Evolutionary conservation across 2,888 invertebrate genomes (phyloP), one percentile per base, ranked within the genome.

Genomic region (Athripsodes cinereus): DNA sequence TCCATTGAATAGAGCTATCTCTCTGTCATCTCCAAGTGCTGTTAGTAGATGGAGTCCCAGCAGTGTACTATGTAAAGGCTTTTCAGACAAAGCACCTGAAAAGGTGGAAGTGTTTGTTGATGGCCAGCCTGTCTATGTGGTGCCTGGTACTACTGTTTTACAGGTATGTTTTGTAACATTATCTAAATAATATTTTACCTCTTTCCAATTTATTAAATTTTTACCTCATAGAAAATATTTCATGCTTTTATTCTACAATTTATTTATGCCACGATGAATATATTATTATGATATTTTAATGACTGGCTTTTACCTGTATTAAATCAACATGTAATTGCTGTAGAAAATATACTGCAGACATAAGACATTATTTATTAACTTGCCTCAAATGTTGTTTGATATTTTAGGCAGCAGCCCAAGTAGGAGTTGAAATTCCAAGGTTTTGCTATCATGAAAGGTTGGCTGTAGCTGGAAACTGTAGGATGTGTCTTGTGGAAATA

Each of bases 401-500:
- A 53, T 47, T 70, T 64, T 74, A 96, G 93, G 99, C 95, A 65
- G 97, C 96, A 56, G 96, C 96, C 1, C 81, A 89, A 75, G 85
- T 90, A 64, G 99, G 99, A 13, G 90, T 99, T 48, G 98, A 99
- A 78, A 99, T 99, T 65, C 99, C 99, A 1, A 81, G 99, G 60
- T 99, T 99, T 74, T 99, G 99, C 74, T 99, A 99, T 73, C 99
- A 99, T 78, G 99, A 99, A 71, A 84, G 99, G 53, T 82, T 99
- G 57, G 96, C 98, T 3, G 92, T 99, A 26, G 99, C 99, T 64
- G 99, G 99, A 49, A 99, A 99, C 78, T 99, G 98, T 71, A 85
- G 99, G 63, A 99, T 99, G 99, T 99, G 99, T 75, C 81, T 99
- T 22, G 99, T 99, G 0, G 99, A 99, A 76, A 96, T 99, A 11